phyloP scores from a whole-genome alignment of 2,797 vertebrate genomes.

The Arrhamphus sclerolepis region DNA sequence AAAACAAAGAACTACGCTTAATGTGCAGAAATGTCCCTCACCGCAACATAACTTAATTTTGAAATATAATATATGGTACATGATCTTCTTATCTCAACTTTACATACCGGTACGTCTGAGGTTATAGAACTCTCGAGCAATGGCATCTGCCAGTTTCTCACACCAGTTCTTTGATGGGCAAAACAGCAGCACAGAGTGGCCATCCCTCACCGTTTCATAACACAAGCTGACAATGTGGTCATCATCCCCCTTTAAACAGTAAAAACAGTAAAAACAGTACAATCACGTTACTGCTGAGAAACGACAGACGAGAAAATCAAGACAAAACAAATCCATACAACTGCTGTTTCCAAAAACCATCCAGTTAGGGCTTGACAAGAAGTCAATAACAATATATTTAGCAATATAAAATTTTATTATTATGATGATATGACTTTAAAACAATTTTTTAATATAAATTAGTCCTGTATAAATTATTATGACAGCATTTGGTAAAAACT shows the following conservation, averaged over 20 bases:
- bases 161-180: slow-evolving; percentile 99
- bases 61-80: neutral
- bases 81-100: neutral
- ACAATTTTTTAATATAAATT: no score
- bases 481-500: no score
- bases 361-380: no score
- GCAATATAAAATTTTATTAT: no score
- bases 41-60: neutral
- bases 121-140: slow-evolving; percentile 92
- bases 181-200: slow-evolving; percentile 92
- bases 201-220: slow-evolving; percentile 90
- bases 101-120: slow-evolving; percentile 74
- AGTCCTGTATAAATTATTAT: no score
- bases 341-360: no score
- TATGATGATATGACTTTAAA: no score
- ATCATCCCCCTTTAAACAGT: slow-evolving; percentile 87
- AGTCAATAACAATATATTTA: no score
- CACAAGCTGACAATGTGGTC: slow-evolving; percentile 94
- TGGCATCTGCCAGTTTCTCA: slow-evolving; percentile 91
- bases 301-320: no score
- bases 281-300: neutral
- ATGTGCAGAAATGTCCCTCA: neutral
- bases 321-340: no score
- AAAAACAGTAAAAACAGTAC: neutral
- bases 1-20: neutral